Conservation (phyloP, 2,797 vertebrate genomes). For the Cephalopachus bancanus region DNA sequence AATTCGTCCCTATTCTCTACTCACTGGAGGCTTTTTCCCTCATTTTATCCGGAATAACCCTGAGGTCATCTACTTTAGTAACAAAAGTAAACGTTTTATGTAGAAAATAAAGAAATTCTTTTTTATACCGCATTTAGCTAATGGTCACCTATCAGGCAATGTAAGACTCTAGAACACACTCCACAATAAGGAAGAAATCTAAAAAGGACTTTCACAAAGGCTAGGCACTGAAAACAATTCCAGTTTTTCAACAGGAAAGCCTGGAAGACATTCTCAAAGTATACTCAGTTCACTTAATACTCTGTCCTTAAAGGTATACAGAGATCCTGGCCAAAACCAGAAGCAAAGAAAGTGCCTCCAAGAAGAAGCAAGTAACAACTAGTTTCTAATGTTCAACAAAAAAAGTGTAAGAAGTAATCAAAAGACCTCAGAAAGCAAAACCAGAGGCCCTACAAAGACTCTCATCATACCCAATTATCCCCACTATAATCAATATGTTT, state of each 20-base stretch:
- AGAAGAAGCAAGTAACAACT: neutral
- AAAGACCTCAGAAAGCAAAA: slow-evolving; percentile 43
- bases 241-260: neutral
- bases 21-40: neutral
- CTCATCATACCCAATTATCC: neutral
- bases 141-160: slow-evolving; percentile 11
- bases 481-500: neutral
- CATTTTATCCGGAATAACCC: neutral
- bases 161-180: neutral
- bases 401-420: neutral
- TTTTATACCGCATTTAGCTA: neutral
- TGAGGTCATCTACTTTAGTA: slow-evolving; percentile 12
- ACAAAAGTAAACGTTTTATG: neutral
- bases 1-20: neutral
- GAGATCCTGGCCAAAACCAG: neutral
- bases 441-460: neutral
- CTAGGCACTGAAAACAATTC: neutral
- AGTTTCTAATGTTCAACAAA: neutral
- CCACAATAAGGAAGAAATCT: neutral
- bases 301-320: neutral
- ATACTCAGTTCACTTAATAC: neutral
- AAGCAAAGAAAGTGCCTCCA: neutral
- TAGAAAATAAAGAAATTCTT: neutral
- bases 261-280: neutral
- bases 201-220: slow-evolving; percentile 8